Evolutionary conservation across 2,888 invertebrate species (phyloP).

Genomic region (Uloborus plumipes): DNA sequence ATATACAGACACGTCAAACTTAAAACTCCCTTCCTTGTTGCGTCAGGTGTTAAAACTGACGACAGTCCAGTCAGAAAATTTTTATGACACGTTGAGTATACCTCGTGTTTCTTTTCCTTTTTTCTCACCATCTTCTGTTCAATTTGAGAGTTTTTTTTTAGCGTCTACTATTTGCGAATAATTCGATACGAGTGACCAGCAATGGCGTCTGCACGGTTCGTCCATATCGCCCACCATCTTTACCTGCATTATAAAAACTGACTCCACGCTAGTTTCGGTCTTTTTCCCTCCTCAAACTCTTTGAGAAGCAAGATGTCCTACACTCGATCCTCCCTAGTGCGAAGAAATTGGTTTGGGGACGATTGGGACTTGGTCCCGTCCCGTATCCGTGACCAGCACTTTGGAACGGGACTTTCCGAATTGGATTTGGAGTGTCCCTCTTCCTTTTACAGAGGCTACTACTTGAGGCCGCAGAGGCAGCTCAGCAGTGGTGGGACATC

Average conservation of each 20-base stretch:
- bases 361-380: slow-evolving; percentile 34
- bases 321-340: slow-evolving; percentile 30
- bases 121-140: too few species aligned
- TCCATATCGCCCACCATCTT: slow-evolving; percentile 2
- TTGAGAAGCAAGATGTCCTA: slow-evolving; percentile 18
- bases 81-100: too few species aligned
- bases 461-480: slow-evolving; percentile 42
- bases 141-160: too few species aligned
- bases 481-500: slow-evolving; percentile 45
- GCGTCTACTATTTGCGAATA: too few species aligned
- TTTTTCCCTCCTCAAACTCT: slow-evolving; percentile 2
- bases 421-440: slow-evolving; percentile 43
- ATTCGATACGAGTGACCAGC: neutral
- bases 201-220: neutral
- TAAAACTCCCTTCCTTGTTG: too few species aligned
- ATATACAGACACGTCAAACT: too few species aligned
- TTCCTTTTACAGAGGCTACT: slow-evolving; percentile 51
- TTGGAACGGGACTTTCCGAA: slow-evolving; percentile 49
- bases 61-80: too few species aligned
- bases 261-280: neutral
- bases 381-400: slow-evolving; percentile 47
- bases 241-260: slow-evolving; percentile 42
- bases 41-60: too few species aligned
- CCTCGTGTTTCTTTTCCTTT: too few species aligned
- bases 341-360: slow-evolving; percentile 24